Evolutionary conservation across 2,113 vertebrate species (phyloP).

Genomic region (Perccottus glenii): DNA sequence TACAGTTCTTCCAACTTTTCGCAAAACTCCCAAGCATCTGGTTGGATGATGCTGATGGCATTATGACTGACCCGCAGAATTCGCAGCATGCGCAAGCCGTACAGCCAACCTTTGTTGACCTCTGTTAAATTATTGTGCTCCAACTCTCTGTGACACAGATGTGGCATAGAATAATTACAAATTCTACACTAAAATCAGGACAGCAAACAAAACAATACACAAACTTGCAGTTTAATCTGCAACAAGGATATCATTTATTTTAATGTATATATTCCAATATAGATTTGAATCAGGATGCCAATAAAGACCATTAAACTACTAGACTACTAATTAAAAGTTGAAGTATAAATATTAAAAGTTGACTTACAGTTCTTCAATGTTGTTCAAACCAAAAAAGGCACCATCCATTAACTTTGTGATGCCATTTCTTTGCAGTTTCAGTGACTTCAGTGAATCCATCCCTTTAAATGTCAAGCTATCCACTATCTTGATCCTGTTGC

Average conservation of each 20-base stretch:
- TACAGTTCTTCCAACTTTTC: constrained; percentile 94
- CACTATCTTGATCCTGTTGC: constrained; percentile 93
- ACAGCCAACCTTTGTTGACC: constrained; percentile 97
- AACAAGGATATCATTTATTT: too few species aligned
- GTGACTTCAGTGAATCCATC: constrained; percentile 89
- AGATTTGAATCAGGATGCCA: too few species aligned
- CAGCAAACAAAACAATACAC: too few species aligned
- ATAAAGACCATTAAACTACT: neutral
- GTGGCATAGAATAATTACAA: constrained; percentile 3
- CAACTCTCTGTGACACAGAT: constrained; percentile 83
- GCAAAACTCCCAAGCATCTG: constrained; percentile 98
- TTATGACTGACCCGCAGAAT: constrained; percentile 92
- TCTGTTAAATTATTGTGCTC: constrained; percentile 97
- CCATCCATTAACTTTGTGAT: constrained; percentile 95
- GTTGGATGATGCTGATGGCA: constrained; percentile 87
- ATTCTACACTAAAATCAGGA: too few species aligned
- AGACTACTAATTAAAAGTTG: neutral
- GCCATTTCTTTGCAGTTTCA: constrained; percentile 96
- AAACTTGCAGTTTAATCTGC: too few species aligned
- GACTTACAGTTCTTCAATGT: constrained; percentile 87
- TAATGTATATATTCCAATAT: too few species aligned
- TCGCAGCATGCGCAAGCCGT: constrained; percentile 90
- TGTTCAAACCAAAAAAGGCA: constrained; percentile 95
- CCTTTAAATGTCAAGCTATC: constrained; percentile 97
- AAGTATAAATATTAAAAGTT: neutral